A percentile compares a stretch with the other conserved stretches of the same genome.
These are phyloP conservation scores for Rotaria macrura DNA, from an alignment of 2,888 invertebrate species.

Conservation along the genomic window DNA sequence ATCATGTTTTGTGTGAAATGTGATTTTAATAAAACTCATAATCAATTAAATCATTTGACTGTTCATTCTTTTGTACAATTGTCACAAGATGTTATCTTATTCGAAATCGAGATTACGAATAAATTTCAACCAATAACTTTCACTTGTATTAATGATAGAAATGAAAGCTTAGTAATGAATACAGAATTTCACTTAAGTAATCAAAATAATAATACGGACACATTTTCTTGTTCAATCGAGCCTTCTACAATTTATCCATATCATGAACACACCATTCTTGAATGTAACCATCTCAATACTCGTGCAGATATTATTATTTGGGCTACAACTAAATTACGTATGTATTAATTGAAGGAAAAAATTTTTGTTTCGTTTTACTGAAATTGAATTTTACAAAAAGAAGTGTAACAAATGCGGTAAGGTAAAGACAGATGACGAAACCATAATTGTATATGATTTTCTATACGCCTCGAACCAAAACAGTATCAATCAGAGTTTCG, in stretches of 20 bases:
- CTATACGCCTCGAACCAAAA: too few species aligned
- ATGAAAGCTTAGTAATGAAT: background rate
- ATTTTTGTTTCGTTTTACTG: too few species aligned
- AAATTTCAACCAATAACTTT: background rate
- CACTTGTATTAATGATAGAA: background rate
- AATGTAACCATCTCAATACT: background rate
- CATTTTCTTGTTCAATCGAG: background rate
- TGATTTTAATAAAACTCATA: background rate
- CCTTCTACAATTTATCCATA: background rate
- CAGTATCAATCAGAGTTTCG: too few species aligned
- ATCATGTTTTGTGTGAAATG: background rate
- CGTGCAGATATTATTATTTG: constrained; percentile 1
- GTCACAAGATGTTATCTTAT: background rate
- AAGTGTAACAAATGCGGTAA: too few species aligned
- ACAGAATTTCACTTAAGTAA: background rate
- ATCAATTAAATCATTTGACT: background rate
- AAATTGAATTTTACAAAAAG: too few species aligned
- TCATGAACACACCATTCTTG: background rate
- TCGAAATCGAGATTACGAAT: background rate
- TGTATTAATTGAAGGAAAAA: too few species aligned
- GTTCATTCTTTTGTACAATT: background rate
- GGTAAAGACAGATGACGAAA: too few species aligned
- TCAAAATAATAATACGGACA: background rate
- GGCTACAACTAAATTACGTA: background rate
- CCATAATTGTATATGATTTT: too few species aligned